Base-by-base conservation (phyloP, 2,113 vertebrate species). In the Leiothrix lutea region DNA sequence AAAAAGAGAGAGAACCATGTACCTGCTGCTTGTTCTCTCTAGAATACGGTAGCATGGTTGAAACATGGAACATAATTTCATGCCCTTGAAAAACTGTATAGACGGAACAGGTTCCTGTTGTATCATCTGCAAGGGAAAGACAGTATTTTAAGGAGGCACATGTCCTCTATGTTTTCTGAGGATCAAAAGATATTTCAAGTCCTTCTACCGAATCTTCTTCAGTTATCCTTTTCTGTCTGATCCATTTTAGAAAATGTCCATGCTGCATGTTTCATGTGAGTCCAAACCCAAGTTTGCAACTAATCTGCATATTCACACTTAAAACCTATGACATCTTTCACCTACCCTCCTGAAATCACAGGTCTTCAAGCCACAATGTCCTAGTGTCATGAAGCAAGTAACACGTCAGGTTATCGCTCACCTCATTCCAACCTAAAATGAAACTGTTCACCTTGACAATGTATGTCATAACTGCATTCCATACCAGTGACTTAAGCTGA, bases 11-110 rank as follows among this genome's bases (percentile, higher is more conserved):
- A 90, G 48, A 89, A 75, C 16, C 33, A 87, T 62, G 7, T 95
- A 99, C 99, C 99, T 99, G 99, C 94, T 99, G 99, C 84, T 98
- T 99, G 97, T 99, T 99, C 94, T 99, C 99, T 98, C 99, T 99
- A 70, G 99, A 99, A 95, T 99, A 99, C 1, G 99, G 99, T 89
- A 99, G 96, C 99, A 99, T 99, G 89, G 99, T 99, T 80, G 99
- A 99, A 89, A 99, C 99, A 20, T 99, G 99, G 96, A 99, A 99
- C 99, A 99, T 99, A 96, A 99, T 99, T 98, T 99, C 99, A 62
- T 99, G 99, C 74, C 99, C 99, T 97, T 99, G 99, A 97, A 99
- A 99, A 90, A 99, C 98, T 7, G 99, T 99, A 97, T 99, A 99
- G 96, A 99, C 98, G 77, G 99, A 99, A 91, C 98, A 97, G 16